A percentile compares a stretch with the other conserved stretches of the same genome.
Evolutionary conservation across 1,140 invertebrate genomes (phyloP).

Genomic region (Pseudomyrmex gracilis): DNA sequence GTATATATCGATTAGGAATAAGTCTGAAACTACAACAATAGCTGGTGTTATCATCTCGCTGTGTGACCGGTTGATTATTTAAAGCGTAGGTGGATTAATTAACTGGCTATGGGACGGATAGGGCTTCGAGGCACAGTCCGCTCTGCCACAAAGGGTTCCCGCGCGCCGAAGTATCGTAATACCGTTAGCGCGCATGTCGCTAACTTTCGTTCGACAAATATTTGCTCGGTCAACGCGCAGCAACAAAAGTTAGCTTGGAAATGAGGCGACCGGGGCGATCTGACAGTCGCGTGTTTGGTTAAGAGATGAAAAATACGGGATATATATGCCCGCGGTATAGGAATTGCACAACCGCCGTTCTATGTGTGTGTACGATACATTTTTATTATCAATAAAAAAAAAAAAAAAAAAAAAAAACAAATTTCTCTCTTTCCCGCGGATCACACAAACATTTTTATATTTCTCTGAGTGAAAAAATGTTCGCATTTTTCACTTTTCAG

Average conservation of each 20-base stretch:
- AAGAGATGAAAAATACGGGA: neutral
- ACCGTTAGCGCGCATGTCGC: slow-evolving; percentile 44
- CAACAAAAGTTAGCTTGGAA: slow-evolving; percentile 41
- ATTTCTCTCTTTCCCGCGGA: too few species aligned
- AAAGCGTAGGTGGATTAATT: slow-evolving; percentile 49
- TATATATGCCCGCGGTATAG: too few species aligned
- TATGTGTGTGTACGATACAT: too few species aligned
- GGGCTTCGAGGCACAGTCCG: slow-evolving; percentile 3
- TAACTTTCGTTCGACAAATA: slow-evolving; percentile 49
- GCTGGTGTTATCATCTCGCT: slow-evolving; percentile 4
- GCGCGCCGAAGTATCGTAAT: slow-evolving; percentile 52
- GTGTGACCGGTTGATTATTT: slow-evolving; percentile 32
- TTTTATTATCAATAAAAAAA: too few species aligned
- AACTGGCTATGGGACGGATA: slow-evolving; percentile 12
- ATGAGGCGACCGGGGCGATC: neutral
- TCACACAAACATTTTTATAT: too few species aligned
- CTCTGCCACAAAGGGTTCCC: slow-evolving; percentile 35
- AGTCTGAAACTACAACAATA: neutral
- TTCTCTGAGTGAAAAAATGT: too few species aligned
- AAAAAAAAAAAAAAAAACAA: too few species aligned
- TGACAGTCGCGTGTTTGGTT: slow-evolving; percentile 17
- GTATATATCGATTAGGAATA: neutral
- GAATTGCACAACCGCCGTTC: too few species aligned
- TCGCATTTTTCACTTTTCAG: neutral
- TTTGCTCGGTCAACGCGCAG: slow-evolving; percentile 45